Evolutionary conservation across 1,140 invertebrate species (phyloP).

Genomic region (Pachypsylla venusta): DNA sequence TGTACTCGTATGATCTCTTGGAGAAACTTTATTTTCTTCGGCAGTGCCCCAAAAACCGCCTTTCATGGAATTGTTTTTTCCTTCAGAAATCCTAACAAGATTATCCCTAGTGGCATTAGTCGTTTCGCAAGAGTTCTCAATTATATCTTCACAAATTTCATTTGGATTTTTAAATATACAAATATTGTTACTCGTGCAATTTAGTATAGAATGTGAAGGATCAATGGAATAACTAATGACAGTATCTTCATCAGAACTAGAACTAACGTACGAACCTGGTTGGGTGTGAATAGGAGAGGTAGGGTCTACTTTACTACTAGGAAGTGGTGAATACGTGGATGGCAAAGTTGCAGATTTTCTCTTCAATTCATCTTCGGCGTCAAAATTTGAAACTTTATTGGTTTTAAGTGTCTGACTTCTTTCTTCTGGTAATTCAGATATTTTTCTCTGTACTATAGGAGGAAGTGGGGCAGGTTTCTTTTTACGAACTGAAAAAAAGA

Average conservation of each 20-base stretch:
- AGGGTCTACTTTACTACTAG: background rate
- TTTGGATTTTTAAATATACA: no score
- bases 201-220: background rate
- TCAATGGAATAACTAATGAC: background rate
- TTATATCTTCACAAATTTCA: no score
- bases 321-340: background rate
- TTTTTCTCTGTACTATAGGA: conserved; percentile 15
- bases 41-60: no score
- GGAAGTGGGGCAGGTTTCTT: conserved; percentile 25
- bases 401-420: background rate
- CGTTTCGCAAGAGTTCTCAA: no score
- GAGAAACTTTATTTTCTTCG: no score
- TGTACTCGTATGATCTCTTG: no score
- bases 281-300: background rate
- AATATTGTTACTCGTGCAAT: no score
- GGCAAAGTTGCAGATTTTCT: background rate
- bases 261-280: background rate
- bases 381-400: background rate
- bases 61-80: no score
- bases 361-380: background rate
- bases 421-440: conserved; percentile 17
- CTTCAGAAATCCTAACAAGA: no score
- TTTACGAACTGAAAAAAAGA: conserved; percentile 23
- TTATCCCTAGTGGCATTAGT: no score
- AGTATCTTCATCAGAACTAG: background rate